Evolutionary conservation across 2,797 vertebrate species (phyloP), one percentile per base, ranked within the genome.

Genomic region (Chelon auratus): DNA sequence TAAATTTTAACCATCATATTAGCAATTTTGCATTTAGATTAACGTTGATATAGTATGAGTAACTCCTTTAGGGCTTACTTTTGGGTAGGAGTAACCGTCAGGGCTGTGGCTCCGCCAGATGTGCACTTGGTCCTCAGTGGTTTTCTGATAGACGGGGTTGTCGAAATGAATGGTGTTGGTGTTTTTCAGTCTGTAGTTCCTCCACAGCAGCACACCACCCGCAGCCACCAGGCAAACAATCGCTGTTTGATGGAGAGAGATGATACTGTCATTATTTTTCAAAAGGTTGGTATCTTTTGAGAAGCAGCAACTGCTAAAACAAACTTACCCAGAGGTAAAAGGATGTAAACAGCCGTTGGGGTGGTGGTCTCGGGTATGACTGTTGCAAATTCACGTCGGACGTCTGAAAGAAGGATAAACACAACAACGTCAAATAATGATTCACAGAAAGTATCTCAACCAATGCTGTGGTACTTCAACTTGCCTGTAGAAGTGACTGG

Each of bases 131-230:
- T 98, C 96, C 67, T 95, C 95, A 0, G 96, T 97, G 74, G 96
- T 97, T 83, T 98, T 98, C 91, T 97, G 97, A 88, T 97, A 98
- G 37, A 98, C 96, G 0, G 97, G 97, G 79, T 98, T 98, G 86
- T 96, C 95, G 13, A 98, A 97, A 92, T 97, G 95, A 72, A 98
- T 97, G 9, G 95, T 97, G 87, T 96, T 97, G 78, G 94, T 95
- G 84, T 92, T 97, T 78, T 92, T 96, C 52, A 94, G 85, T 22
- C 91, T 91, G 94, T 96, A 97, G 85, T 95, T 95, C 89, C 93
- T 96, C 96, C 96, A 97, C 1, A 97, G 55, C 17, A 96, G 80
- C 59, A 94, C 24, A 5, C 76, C 90, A 2, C 88, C 95, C 0
- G 93, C 80, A 36, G 84, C 87, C 68, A 94, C 33, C 18, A 97